A percentile compares a stretch with the other conserved stretches of the same genome.
Conservation (phyloP, 2,113 vertebrate species). For the Labrus mixtus region DNA sequence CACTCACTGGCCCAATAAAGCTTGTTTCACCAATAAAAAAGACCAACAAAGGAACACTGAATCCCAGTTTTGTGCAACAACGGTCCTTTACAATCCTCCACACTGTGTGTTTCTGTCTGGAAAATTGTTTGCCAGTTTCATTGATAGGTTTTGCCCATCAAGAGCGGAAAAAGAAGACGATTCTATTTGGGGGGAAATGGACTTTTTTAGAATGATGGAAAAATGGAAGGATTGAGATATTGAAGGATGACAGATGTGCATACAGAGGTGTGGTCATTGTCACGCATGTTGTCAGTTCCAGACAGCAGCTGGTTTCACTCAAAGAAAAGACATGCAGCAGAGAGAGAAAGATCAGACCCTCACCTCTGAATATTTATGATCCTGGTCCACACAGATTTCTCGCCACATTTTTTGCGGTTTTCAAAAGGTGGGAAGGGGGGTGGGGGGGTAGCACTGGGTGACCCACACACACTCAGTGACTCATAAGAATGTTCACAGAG, state of each 20-base stretch:
- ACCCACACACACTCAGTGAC: conserved; percentile 55
- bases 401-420: conserved; percentile 75
- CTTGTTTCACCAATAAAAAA: conserved; percentile 66
- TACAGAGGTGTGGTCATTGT: conserved; percentile 71
- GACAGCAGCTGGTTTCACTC: conserved; percentile 80
- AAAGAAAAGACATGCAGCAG: conserved; percentile 59
- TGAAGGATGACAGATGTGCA: conserved; percentile 74
- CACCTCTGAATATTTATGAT: conserved; percentile 82
- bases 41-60: conserved; percentile 60
- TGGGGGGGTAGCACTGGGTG: conserved; percentile 48
- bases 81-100: conserved; percentile 12
- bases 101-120: conserved; percentile 47
- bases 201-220: conserved; percentile 29
- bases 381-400: conserved; percentile 67
- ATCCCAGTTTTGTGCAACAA: conserved; percentile 56
- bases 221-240: conserved; percentile 51
- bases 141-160: conserved; percentile 18
- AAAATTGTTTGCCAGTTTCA: conserved; percentile 28
- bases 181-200: conserved; percentile 9
- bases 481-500: conserved; percentile 51
- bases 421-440: neutral
- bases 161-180: conserved; percentile 14
- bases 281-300: conserved; percentile 73
- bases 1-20: conserved; percentile 78
- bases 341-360: conserved; percentile 68